phyloP scores from a whole-genome alignment of 1,140 invertebrate genomes.

The Lasioglossum albipes region DNA sequence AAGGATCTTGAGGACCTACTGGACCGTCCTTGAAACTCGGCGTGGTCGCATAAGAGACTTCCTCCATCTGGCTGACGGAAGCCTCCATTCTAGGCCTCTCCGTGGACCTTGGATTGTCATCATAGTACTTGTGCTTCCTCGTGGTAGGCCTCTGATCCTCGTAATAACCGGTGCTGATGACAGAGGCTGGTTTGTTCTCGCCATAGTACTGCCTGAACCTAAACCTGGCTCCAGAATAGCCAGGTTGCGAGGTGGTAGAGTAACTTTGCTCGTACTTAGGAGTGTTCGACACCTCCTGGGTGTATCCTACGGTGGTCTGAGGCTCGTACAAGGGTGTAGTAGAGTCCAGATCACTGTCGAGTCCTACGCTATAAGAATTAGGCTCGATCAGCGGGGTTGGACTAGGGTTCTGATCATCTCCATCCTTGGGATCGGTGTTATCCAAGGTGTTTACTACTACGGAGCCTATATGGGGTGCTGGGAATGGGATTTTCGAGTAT shows the following conservation, averaged over 20 bases:
- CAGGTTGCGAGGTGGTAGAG: conserved; percentile 16
- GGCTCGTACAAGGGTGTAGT: conserved; percentile 63
- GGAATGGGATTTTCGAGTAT: conserved; percentile 90
- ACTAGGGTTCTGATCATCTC: conserved; percentile 61
- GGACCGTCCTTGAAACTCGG: conserved; percentile 61
- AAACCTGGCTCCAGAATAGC: conserved; percentile 50
- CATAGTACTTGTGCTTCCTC: conserved; percentile 48
- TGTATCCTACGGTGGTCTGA: conserved; percentile 62
- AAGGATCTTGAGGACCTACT: conserved; percentile 47
- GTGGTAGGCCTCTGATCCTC: conserved; percentile 30
- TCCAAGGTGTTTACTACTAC: conserved; percentile 84
- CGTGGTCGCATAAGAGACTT: conserved; percentile 57
- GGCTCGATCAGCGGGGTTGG: conserved; percentile 68
- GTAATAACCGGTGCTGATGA: conserved; percentile 41
- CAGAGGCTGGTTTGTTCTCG: conserved; percentile 60
- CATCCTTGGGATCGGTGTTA: conserved; percentile 39
- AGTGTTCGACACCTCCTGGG: conserved; percentile 61
- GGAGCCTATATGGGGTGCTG: conserved; percentile 91
- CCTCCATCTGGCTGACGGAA: conserved; percentile 60
- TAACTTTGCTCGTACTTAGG: conserved; percentile 62
- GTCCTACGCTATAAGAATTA: conserved; percentile 66
- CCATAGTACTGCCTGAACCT: conserved; percentile 63
- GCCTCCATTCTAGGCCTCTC: conserved; percentile 44
- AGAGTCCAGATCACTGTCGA: conserved; percentile 18
- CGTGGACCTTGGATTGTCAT: conserved; percentile 48